Percentiles rank a stretch among this genome's conserved stretches.
These are phyloP conservation scores for Digitonthophagus gazella DNA, from an alignment of 2,888 invertebrate genomes.

Conservation along the genomic window DNA sequence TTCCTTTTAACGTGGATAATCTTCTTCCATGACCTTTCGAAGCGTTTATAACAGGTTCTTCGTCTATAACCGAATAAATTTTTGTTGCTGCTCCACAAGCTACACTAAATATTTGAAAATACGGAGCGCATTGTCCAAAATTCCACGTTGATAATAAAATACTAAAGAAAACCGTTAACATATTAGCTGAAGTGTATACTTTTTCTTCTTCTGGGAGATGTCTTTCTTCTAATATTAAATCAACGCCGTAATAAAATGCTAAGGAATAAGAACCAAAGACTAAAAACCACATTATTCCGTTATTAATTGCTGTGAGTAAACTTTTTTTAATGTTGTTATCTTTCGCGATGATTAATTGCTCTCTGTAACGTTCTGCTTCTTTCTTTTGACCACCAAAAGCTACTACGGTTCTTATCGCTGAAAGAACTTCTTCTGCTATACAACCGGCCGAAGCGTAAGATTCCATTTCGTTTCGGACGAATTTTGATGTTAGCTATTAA, in stretches of 20 bases:
- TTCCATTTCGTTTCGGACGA: slow-evolving; percentile 64
- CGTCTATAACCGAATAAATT: slow-evolving; percentile 75
- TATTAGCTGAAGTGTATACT: slow-evolving; percentile 64
- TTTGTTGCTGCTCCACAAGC: slow-evolving; percentile 78
- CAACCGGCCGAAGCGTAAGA: slow-evolving; percentile 76
- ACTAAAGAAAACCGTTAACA: slow-evolving; percentile 77
- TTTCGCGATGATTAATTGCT: slow-evolving; percentile 61
- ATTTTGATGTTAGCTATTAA: slow-evolving; percentile 61
- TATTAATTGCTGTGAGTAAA: slow-evolving; percentile 67
- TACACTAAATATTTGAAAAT: slow-evolving; percentile 75
- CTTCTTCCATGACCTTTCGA: slow-evolving; percentile 61
- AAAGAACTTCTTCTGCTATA: slow-evolving; percentile 75
- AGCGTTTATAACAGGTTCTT: slow-evolving; percentile 71
- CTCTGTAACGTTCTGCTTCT: slow-evolving; percentile 63
- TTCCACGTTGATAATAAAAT: slow-evolving; percentile 72
- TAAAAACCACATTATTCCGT: slow-evolving; percentile 72
- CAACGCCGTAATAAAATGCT: slow-evolving; percentile 79
- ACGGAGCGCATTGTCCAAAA: slow-evolving; percentile 81
- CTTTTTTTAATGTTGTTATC: slow-evolving; percentile 65
- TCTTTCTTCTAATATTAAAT: slow-evolving; percentile 65
- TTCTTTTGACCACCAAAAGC: slow-evolving; percentile 77
- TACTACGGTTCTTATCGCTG: slow-evolving; percentile 71
- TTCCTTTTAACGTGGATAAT: slow-evolving; percentile 60
- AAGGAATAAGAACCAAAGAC: slow-evolving; percentile 72
- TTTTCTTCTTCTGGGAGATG: slow-evolving; percentile 53